These are phyloP conservation scores for Ceriagrion tenellum DNA, from an alignment of 2,888 invertebrate genomes.

Conservation along the genomic window DNA sequence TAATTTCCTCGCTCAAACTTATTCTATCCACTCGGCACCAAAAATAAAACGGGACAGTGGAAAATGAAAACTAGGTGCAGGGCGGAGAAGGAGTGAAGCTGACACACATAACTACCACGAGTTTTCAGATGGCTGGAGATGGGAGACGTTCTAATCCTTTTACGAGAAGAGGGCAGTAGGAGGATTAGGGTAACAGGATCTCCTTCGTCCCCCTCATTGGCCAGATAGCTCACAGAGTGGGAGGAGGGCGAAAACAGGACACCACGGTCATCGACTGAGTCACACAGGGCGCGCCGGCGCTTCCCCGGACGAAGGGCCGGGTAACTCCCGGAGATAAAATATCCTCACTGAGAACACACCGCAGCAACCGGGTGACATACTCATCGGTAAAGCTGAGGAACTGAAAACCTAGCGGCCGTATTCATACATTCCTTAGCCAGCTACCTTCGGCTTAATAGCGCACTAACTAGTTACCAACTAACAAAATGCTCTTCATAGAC, in stretches of 20 bases:
- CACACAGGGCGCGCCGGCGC: background rate
- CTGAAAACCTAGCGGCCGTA: too few species aligned
- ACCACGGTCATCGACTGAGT: too few species aligned
- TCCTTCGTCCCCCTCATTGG: background rate
- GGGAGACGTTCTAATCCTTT: background rate
- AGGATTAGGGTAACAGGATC: background rate
- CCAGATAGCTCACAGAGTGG: background rate
- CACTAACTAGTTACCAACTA: too few species aligned
- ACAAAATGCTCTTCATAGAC: too few species aligned
- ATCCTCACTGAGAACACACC: too few species aligned
- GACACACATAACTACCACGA: background rate
- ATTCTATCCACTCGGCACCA: background rate
- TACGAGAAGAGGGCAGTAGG: background rate
- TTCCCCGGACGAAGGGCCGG: too few species aligned
- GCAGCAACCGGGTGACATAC: too few species aligned
- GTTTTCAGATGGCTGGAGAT: background rate
- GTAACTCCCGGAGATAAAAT: too few species aligned
- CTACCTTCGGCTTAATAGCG: too few species aligned
- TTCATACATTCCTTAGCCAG: too few species aligned
- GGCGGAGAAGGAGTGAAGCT: background rate
- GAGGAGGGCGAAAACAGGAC: too few species aligned
- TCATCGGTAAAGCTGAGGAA: too few species aligned
- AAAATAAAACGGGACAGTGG: background rate
- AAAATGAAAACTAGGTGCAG: background rate
- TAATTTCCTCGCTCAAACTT: background rate